Conservation (phyloP, 2,888 invertebrate species). For the Heliconius aoede region DNA sequence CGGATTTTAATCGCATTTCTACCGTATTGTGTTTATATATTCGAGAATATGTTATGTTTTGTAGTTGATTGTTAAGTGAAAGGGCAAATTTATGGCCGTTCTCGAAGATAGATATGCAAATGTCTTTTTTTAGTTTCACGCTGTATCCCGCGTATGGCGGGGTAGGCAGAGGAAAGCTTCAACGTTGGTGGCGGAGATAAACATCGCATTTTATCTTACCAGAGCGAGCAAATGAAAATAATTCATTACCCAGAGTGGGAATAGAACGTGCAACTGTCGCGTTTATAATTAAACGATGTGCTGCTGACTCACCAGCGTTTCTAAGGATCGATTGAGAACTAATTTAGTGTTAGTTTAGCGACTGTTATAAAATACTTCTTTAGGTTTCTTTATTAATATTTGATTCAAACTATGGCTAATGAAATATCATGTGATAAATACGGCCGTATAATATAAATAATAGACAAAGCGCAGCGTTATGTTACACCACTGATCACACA, state of each 20-base stretch:
- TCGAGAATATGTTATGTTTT: conserved; percentile 19
- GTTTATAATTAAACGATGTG: not conserved
- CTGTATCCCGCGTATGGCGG: no score
- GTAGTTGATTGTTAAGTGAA: not conserved
- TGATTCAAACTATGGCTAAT: no score
- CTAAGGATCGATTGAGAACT: not conserved
- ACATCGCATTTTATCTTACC: not conserved
- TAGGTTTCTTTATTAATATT: no score
- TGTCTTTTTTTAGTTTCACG: no score
- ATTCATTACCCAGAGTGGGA: not conserved
- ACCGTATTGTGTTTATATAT: conserved; percentile 36
- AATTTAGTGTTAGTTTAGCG: not conserved
- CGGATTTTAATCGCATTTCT: conserved; percentile 45
- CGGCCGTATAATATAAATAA: no score
- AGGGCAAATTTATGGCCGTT: not conserved
- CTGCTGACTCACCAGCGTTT: no score
- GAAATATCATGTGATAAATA: no score
- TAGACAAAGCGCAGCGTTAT: no score
- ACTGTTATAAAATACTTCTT: no score
- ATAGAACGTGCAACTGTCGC: not conserved
- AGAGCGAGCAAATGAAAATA: not conserved
- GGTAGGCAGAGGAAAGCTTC: not conserved
- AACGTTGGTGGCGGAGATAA: not conserved
- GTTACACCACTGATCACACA: no score
- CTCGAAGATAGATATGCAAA: not conserved